phyloP scores from a whole-genome alignment of 2,888 invertebrate species.

The Embidobia sp. region DNA sequence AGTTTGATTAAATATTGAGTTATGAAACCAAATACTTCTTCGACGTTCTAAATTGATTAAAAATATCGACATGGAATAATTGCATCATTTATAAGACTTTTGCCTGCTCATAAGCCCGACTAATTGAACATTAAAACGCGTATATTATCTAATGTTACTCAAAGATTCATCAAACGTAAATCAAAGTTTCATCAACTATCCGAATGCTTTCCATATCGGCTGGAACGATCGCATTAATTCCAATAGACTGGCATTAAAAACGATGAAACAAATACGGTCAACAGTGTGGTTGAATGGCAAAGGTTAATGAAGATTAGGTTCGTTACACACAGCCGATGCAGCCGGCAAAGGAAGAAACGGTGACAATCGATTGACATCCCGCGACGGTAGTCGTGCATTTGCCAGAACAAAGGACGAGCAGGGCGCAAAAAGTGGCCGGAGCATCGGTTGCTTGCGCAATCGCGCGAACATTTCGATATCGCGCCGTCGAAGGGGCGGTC shows the following conservation, averaged over 20 bases:
- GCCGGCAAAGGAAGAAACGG: conserved; percentile 40
- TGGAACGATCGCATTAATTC: conserved; percentile 19
- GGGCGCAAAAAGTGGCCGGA: conserved; percentile 43
- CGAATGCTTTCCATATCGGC: no score
- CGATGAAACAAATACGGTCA: conserved; percentile 25
- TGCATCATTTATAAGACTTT: no score
- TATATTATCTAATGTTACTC: no score
- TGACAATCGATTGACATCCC: conserved; percentile 63
- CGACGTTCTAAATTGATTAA: no score
- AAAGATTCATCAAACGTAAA: no score
- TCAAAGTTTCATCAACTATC: no score
- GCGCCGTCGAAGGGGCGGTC: conserved; percentile 29
- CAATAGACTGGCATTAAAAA: conserved; percentile 20
- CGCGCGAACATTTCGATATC: conserved; percentile 56
- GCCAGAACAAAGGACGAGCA: conserved; percentile 58
- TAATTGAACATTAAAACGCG: no score
- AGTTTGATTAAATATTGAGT: no score
- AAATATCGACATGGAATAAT: no score
- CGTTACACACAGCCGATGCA: conserved; percentile 35
- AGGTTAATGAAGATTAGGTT: conserved; percentile 57
- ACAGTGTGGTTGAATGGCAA: conserved; percentile 27
- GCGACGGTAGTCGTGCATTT: conserved; percentile 59
- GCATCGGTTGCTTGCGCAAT: conserved; percentile 50
- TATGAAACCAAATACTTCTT: no score
- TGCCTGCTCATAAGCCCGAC: no score